phyloP scores from a whole-genome alignment of 2,113 vertebrate genomes.

The Pterocles orientalis region DNA sequence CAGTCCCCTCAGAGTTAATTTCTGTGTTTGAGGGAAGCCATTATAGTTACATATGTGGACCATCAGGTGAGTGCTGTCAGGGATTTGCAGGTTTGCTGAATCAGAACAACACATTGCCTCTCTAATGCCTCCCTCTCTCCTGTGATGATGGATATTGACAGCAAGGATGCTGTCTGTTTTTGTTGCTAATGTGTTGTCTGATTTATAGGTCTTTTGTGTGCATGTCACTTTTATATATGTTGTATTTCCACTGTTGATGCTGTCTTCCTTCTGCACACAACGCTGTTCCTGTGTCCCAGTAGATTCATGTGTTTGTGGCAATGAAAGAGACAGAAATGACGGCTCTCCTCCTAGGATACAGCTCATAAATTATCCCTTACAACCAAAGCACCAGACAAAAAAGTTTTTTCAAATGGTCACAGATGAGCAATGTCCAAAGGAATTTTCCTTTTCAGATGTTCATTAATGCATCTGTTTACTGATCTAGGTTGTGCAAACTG shows the following conservation, averaged over 20 bases:
- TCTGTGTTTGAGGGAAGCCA: not conserved
- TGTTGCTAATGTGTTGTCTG: constrained; percentile 47
- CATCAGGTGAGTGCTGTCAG: not conserved
- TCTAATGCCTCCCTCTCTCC: constrained; percentile 38
- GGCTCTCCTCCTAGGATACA: constrained; percentile 8
- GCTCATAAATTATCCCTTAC: constrained; percentile 53
- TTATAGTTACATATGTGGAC: not conserved
- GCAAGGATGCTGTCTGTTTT: not conserved
- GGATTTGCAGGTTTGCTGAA: constrained; percentile 38
- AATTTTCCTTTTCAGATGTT: constrained; percentile 23
- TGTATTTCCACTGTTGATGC: constrained; percentile 48
- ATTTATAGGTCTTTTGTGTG: constrained; percentile 58
- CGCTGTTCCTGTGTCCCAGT: constrained; percentile 22
- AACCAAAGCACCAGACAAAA: constrained; percentile 18
- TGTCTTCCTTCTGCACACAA: constrained; percentile 51
- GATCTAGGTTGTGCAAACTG: not conserved
- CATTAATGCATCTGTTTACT: constrained; percentile 14
- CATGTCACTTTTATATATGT: constrained; percentile 24
- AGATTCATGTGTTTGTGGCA: constrained; percentile 40
- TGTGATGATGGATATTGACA: constrained; percentile 57
- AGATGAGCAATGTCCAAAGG: constrained; percentile 29
- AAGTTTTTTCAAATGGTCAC: not conserved
- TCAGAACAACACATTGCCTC: constrained; percentile 27
- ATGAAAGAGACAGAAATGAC: constrained; percentile 31
- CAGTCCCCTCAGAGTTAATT: not conserved